Evolutionary conservation across 2,113 vertebrate genomes (phyloP), one percentile per base, ranked within the genome.

Genomic region (Hippocampus barbouri): DNA sequence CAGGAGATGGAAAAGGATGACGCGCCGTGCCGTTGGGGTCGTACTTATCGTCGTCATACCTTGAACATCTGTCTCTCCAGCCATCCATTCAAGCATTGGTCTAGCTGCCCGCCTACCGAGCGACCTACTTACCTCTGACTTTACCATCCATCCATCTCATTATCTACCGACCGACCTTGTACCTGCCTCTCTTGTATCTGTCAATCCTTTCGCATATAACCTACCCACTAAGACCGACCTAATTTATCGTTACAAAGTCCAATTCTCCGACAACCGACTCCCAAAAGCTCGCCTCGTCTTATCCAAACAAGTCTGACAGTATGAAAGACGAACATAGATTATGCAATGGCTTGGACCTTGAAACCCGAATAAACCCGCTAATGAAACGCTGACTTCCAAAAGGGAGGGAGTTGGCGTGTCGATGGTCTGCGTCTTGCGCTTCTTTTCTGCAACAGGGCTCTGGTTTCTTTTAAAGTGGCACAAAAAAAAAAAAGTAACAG

Each of bases 401-500:
- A 81, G 78, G 67, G 75, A 83, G 79, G 86, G 86, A 59, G 75
- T 82, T 0, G 18, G 16, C 18, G 6, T 4, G 62, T 5, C 8
- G 11, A 23, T 18, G 64, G 23, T 41, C 16, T 40, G 34, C 8
- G 61, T 20, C 34, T 23, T 21, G 53, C 20, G 34, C 8, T 43
- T 30, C 43, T 75, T 64, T 74, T 71, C 72, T 86, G 71, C 65
- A 60, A 71, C 47, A 68, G 83, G 88, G 80, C 80, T 92, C 85
- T 85, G 75, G 73, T 90, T 91, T 88, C 86, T 82, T 63, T 75
- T 91, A 77, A 75, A 85, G 72, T 70, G 70, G 72, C 64, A 45
- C 43, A 14, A 66, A 64, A 45, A 40, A 45, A 40, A 75, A 51
- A 38, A 73, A 73, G 90, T 90, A 92, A 92, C 88, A 82, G 61